A percentile compares a stretch with the other conserved stretches of the same genome.
Conservation (phyloP, 2,888 invertebrate species). For the Spisula subtruncata region DNA sequence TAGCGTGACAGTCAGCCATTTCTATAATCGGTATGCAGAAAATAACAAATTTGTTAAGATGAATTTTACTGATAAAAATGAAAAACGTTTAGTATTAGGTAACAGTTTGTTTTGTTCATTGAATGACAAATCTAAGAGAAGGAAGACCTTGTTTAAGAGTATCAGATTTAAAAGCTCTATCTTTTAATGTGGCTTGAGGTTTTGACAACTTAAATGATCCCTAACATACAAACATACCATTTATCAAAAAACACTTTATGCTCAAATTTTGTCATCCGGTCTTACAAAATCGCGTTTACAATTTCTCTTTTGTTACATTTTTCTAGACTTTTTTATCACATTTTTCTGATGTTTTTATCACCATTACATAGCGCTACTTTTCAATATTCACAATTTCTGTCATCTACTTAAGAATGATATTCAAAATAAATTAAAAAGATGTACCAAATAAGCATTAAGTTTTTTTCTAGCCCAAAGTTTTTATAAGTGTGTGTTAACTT, state of each 20-base stretch:
- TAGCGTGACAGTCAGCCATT: background rate
- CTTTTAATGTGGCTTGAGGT: background rate
- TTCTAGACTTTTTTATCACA: too few species aligned
- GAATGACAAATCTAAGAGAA: background rate
- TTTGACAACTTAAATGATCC: background rate
- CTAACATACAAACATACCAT: background rate
- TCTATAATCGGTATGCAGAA: background rate
- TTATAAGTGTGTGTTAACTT: too few species aligned
- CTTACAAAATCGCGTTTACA: too few species aligned
- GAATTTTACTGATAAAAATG: background rate
- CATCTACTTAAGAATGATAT: too few species aligned
- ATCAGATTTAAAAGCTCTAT: background rate
- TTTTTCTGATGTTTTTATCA: too few species aligned
- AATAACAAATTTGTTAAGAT: background rate
- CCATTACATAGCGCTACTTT: too few species aligned
- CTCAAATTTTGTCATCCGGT: background rate
- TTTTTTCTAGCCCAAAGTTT: too few species aligned
- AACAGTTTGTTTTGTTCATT: background rate
- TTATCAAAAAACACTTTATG: background rate
- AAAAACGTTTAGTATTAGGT: background rate
- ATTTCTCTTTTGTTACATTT: too few species aligned
- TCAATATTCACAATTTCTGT: too few species aligned
- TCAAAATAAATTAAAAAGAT: too few species aligned
- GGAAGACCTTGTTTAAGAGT: constrained; percentile 1
- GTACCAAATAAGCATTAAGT: too few species aligned